A percentile compares a stretch with the other conserved stretches of the same genome.
phyloP scores from a whole-genome alignment of 1,140 invertebrate genomes.

The Himalopsyche phryganea region DNA sequence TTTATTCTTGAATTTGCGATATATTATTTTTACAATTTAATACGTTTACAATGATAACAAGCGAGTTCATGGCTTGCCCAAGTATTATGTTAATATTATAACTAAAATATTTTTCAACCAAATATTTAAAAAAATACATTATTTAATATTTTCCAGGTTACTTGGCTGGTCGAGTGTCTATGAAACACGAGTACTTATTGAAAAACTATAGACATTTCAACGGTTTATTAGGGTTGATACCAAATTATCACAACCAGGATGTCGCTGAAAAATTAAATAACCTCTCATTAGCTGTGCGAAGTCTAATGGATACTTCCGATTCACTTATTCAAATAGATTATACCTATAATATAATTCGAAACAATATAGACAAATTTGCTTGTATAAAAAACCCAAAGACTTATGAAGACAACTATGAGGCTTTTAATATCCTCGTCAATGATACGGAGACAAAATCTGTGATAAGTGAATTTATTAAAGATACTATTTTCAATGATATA shows the following conservation, averaged over 20 bases:
- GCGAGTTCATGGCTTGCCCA: no score
- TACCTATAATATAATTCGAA: background rate
- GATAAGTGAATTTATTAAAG: background rate
- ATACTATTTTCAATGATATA: slow-evolving; percentile 8
- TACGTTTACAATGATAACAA: no score
- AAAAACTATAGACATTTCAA: slow-evolving; percentile 17
- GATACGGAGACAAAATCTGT: no score
- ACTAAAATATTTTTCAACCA: background rate
- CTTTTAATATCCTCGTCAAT: no score
- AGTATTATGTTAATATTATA: no score
- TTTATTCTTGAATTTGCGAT: no score
- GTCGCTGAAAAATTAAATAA: slow-evolving; percentile 8
- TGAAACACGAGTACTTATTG: slow-evolving; percentile 27
- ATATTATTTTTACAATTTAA: no score
- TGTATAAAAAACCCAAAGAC: no score
- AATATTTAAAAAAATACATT: background rate
- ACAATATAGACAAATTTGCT: no score
- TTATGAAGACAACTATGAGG: no score
- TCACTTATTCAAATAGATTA: slow-evolving; percentile 9
- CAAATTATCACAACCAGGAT: slow-evolving; percentile 4
- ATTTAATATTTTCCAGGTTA: slow-evolving; percentile 15
- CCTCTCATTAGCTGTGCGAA: slow-evolving; percentile 1
- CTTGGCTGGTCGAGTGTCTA: slow-evolving; percentile 21
- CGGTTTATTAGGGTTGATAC: slow-evolving; percentile 1
- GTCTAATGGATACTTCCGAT: slow-evolving; percentile 14